A percentile compares a stretch with the other conserved stretches of the same genome.
These are phyloP conservation scores for Eilema griseolum DNA, from an alignment of 2,888 invertebrate genomes.

Conservation along the genomic window DNA sequence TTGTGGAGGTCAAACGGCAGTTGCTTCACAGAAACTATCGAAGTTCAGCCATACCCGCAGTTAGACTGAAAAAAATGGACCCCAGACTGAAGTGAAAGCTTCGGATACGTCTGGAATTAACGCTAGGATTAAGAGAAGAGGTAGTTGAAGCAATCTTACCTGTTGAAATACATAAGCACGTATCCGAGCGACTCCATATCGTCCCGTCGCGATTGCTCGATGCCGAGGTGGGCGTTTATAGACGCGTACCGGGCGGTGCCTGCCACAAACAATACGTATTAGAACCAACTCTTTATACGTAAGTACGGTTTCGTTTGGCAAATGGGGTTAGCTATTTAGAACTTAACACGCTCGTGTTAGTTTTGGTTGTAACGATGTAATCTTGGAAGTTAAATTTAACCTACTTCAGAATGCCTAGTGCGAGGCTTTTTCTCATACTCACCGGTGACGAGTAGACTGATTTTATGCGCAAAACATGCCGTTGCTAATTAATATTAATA, in stretches of 20 bases:
- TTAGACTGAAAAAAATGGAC: no score
- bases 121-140: no score
- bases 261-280: conserved; percentile 61
- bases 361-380: neutral
- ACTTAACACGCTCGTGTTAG: neutral
- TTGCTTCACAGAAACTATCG: no score
- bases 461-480: no score
- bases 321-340: neutral
- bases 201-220: conserved; percentile 99
- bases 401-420: neutral
- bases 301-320: neutral
- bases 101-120: no score
- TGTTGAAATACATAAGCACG: conserved; percentile 99
- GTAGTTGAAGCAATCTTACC: conserved; percentile 69
- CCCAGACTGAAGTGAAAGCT: no score
- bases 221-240: conserved; percentile 99
- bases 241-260: conserved; percentile 99
- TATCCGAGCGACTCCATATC: conserved; percentile 99
- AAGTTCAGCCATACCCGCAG: no score
- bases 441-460: no score
- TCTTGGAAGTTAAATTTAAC: neutral
- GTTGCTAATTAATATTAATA: no score
- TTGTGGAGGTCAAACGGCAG: no score
- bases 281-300: neutral
- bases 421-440: no score